Base-by-base conservation (phyloP, 2,113 vertebrate species). In the Calyptommatus sinebrachiatus region DNA sequence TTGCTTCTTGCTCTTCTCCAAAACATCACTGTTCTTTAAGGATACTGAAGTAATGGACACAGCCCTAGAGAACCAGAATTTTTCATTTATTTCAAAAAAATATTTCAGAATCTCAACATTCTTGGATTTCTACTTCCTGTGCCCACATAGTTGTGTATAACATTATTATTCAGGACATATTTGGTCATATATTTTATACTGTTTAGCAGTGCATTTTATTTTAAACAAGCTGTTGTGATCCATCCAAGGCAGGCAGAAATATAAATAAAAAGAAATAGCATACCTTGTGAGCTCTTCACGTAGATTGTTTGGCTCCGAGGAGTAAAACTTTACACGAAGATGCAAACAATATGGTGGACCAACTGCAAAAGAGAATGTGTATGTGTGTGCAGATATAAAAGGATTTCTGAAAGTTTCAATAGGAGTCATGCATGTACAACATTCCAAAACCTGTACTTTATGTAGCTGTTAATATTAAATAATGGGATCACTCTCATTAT, bases 241-340 rank as follows among this genome's bases (percentile, higher is more conserved):
- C 53, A 12, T 18, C 18, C 53, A 57, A 18, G 53, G 53, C 12
- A 57, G 53, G 53, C 4, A 57, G 53, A 57, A 57, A 57, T 57
- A 57, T 57, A 57, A 9, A 57, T 18, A 8, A 14, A 68, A 9
- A 57, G 4, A 8, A 14, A 68, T 85, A 41, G 73, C 83, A 88
- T 90, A 99, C 98, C 98, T 96, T 80, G 98, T 99, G 77, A 99
- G 93, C 78, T 99, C 98, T 91, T 99, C 98, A 46, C 97, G 98
- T 8, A 99, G 96, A 88, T 99, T 99, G 93, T 99, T 99, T 12
- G 98, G 98, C 87, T 99, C 98, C 8, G 98, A 99, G 0, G 98
- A 99, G 90, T 99, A 99, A 93, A 99, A 99, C 88, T 99, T 99
- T 10, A 99, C 98, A 87, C 97, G 96, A 93, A 99, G 92, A 93